A percentile compares a stretch with the other conserved stretches of the same genome.
Conservation (phyloP, 2,113 vertebrate species). For the Tupaia tana region DNA sequence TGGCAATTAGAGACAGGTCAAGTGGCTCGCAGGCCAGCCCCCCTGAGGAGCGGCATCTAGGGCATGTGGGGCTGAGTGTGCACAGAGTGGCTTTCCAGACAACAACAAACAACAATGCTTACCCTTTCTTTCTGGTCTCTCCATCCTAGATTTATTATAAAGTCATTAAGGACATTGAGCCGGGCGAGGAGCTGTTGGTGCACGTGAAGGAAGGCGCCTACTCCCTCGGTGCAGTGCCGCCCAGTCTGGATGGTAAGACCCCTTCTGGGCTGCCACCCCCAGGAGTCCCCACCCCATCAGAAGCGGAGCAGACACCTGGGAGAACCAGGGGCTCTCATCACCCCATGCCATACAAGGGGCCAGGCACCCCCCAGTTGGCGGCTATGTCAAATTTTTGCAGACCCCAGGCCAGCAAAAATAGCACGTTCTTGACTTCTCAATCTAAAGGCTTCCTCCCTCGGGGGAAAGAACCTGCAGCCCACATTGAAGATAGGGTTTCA, state of each 20-base stretch:
- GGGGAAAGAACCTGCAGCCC: fast-evolving
- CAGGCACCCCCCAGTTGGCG: neutral
- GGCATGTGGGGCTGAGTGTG: neutral
- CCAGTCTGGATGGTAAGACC: conserved; percentile 96
- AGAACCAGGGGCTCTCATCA: neutral
- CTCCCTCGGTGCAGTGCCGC: conserved; percentile 94
- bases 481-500: neutral
- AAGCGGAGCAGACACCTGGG: neutral
- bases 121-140: conserved; percentile 65
- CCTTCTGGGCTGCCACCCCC: neutral
- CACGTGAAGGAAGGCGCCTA: conserved; percentile 96
- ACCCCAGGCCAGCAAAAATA: neutral
- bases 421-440: fast-evolving
- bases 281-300: neutral
- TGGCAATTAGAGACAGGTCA: neutral
- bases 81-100: neutral
- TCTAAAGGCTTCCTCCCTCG: fast-evolving
- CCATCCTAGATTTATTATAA: conserved; percentile 94
- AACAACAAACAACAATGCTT: fast-evolving
- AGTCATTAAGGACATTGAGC: conserved; percentile 97
- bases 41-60: fast-evolving
- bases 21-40: neutral
- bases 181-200: conserved; percentile 97
- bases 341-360: fast-evolving
- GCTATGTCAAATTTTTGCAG: neutral